Percentiles rank a stretch among this genome's conserved stretches.
phyloP scores from a whole-genome alignment of 2,113 vertebrate genomes.

The Dolichallabes microphthalmus region DNA sequence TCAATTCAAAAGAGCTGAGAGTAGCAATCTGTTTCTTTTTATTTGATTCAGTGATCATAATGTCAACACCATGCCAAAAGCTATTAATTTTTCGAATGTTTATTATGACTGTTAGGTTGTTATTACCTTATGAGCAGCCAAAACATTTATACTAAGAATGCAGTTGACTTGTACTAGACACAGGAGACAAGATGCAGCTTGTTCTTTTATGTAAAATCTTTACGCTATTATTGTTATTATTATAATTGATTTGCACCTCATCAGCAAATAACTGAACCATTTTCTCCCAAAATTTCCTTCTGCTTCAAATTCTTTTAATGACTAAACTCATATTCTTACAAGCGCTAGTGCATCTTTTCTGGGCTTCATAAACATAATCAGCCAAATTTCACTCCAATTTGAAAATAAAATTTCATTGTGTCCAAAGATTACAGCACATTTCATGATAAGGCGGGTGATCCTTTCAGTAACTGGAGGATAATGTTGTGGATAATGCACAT shows the following conservation, averaged over 20 bases:
- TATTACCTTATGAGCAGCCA: background rate
- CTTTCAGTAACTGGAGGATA: background rate
- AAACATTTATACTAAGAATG: background rate
- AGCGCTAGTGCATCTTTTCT: background rate
- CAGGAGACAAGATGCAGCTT: background rate
- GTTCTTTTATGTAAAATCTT: background rate
- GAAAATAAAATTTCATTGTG: background rate
- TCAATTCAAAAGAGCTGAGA: background rate
- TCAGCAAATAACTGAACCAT: background rate
- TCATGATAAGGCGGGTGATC: background rate
- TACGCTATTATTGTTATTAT: background rate
- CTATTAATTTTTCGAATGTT: background rate
- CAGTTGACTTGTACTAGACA: background rate
- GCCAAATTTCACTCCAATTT: background rate
- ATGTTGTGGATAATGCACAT: background rate
- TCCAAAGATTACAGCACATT: background rate
- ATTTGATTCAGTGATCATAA: background rate
- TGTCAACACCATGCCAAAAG: conserved; percentile 3
- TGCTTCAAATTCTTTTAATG: background rate
- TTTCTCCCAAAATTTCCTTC: background rate
- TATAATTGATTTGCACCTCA: background rate
- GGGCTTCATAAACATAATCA: background rate
- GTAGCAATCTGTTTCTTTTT: background rate
- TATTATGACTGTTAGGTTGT: background rate
- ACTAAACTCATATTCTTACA: background rate